Conservation (phyloP, 2,113 vertebrate genomes). For the Columbina picui region DNA sequence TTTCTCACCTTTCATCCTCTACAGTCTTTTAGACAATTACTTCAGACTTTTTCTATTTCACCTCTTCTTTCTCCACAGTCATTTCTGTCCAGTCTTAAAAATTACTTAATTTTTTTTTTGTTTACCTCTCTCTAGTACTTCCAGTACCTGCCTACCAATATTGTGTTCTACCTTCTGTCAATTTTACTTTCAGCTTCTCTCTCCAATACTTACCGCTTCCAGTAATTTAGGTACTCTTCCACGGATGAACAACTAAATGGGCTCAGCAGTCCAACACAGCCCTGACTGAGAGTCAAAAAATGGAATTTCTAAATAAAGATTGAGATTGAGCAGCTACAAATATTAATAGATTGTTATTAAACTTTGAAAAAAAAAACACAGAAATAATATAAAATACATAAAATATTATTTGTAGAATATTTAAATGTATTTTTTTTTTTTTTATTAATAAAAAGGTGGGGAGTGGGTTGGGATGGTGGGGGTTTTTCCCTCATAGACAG, state of each 20-base stretch:
- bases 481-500: not conserved
- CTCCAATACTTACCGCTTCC: not conserved
- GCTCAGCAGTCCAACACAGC: not conserved
- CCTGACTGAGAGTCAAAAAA: not conserved
- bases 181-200: not conserved
- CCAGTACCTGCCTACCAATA: not conserved
- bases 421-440: not conserved
- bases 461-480: too few relatives aligned
- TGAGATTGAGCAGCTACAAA: not conserved
- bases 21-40: not conserved
- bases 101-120: not conserved
- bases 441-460: not conserved
- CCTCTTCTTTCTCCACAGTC: not conserved
- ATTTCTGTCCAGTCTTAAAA: not conserved
- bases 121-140: not conserved
- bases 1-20: not conserved
- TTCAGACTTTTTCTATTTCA: not conserved
- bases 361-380: not conserved
- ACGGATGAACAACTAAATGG: not conserved
- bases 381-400: not conserved
- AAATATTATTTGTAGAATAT: not conserved
- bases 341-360: not conserved
- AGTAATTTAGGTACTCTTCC: not conserved
- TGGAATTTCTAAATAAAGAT: not conserved
- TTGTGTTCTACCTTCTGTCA: not conserved